These are phyloP conservation scores for Uloborus plumipes DNA, from an alignment of 2,888 invertebrate genomes.

Conservation along the genomic window DNA sequence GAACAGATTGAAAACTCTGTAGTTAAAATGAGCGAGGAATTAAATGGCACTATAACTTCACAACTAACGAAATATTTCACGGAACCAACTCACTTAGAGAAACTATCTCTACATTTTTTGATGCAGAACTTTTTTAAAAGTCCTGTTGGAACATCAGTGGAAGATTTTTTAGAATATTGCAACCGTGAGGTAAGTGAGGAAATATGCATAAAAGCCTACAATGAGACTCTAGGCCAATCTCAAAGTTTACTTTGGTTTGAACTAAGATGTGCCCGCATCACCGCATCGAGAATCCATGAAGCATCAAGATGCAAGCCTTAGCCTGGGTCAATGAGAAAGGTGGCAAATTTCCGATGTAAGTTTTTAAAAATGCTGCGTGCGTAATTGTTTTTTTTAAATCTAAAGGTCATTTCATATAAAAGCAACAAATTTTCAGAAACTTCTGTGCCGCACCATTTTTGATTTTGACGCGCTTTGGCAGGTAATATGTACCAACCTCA, in stretches of 20 bases:
- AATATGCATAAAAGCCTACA: neutral
- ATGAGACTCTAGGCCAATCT: neutral
- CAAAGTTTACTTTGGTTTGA: conserved; percentile 3
- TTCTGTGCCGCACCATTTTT: neutral
- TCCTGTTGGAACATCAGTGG: neutral
- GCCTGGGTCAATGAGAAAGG: conserved; percentile 3
- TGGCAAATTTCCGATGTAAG: neutral
- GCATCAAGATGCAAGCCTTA: neutral
- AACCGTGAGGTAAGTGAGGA: neutral
- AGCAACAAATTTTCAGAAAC: neutral
- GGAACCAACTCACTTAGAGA: too few relatives aligned
- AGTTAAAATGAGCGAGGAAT: too few relatives aligned
- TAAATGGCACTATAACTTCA: too few relatives aligned
- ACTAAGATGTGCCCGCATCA: neutral
- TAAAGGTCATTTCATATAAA: too few relatives aligned
- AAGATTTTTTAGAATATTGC: neutral
- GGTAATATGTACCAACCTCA: too few relatives aligned
- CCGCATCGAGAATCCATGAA: conserved; percentile 8
- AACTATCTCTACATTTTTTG: too few relatives aligned
- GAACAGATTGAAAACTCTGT: too few relatives aligned
- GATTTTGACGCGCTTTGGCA: neutral
- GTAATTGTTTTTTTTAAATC: too few relatives aligned
- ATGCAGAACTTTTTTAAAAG: neutral
- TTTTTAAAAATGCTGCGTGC: neutral
- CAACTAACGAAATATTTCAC: too few relatives aligned